A percentile compares a stretch with the other conserved stretches of the same genome.
These are phyloP conservation scores for Thripadectes ignobilis DNA, from an alignment of 2,797 vertebrate species.

Conservation along the genomic window DNA sequence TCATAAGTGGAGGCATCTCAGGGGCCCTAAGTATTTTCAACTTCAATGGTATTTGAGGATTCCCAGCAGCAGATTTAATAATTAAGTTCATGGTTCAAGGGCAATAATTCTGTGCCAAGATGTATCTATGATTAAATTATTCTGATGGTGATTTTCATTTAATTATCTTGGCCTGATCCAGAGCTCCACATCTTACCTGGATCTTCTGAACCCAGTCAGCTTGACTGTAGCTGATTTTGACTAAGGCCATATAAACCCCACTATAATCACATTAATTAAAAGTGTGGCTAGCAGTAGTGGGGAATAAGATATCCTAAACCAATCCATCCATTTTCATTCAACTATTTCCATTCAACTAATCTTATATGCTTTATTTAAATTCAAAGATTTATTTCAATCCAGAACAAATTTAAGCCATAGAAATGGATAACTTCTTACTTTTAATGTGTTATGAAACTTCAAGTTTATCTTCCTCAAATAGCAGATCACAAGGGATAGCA, in stretches of 20 bases:
- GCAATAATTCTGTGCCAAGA: slow-evolving; percentile 11
- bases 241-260: neutral
- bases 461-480: neutral
- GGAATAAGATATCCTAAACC: neutral
- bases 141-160: slow-evolving; percentile 27
- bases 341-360: neutral
- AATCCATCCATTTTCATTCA: neutral
- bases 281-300: neutral
- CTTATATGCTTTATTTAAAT: neutral
- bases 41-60: neutral
- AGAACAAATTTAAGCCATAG: neutral
- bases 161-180: slow-evolving; percentile 1
- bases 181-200: neutral
- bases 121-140: neutral
- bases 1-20: neutral
- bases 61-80: slow-evolving; percentile 6
- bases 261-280: neutral
- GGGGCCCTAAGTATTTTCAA: neutral
- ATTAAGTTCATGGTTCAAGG: neutral
- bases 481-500: neutral
- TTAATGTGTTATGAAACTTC: neutral
- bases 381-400: neutral
- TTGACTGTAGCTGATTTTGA: slow-evolving; percentile 7
- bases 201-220: neutral
- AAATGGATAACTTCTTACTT: neutral